Base-by-base conservation (phyloP, 2,113 vertebrate species). In the Forbesichthys agassizii region DNA sequence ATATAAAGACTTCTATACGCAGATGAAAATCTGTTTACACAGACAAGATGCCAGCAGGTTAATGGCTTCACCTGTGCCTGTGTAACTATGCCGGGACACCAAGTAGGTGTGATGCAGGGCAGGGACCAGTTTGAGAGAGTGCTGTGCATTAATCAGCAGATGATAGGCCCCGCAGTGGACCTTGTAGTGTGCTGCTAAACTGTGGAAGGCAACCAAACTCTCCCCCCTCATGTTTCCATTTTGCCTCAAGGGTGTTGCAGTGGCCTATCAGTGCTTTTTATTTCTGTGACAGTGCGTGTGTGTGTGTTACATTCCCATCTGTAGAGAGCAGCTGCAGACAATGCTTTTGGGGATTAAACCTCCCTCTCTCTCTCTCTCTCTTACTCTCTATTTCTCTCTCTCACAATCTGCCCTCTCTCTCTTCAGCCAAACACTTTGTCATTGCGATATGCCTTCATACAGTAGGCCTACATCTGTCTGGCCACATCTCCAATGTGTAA, bases 261-360 rank as follows among this genome's bases (percentile, higher is more conserved):
- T 75, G 74, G 55, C 68, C 63, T 73, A 73, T 75, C 81, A 80
- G 73, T 68, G 69, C 69, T 82, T 58, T 33, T 51, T 52, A 47
- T n/a, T n/a, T 59, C 52, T 56, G 11, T 49, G 27, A 33, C 57
- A 49, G 36, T 51, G 33, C 49, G 51, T 51, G 51, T 51, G 63
- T 48, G 73, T 66, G 60, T 68, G 54, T 56, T 78, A 62, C 68
- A 48, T 83, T 79, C 84, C 81, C 87, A 85, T 88, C 85, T 89
- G 87, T 73, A 90, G 69, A 36, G 74, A 85, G 77, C 85, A 86
- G 82, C 85, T 87, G 87, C 78, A 59, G 71, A 78, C 80, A 80
- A 89, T 87, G 83, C 86, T 86, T 80, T 77, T 80, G 87, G 88
- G 89, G 82, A 89, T 88, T 87, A 85, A 85, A 86, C 67, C 66